These are phyloP conservation scores for Astreopora myriophthalma DNA, from an alignment of 64 coral and sea anemone genomes.

Conservation along the genomic window DNA sequence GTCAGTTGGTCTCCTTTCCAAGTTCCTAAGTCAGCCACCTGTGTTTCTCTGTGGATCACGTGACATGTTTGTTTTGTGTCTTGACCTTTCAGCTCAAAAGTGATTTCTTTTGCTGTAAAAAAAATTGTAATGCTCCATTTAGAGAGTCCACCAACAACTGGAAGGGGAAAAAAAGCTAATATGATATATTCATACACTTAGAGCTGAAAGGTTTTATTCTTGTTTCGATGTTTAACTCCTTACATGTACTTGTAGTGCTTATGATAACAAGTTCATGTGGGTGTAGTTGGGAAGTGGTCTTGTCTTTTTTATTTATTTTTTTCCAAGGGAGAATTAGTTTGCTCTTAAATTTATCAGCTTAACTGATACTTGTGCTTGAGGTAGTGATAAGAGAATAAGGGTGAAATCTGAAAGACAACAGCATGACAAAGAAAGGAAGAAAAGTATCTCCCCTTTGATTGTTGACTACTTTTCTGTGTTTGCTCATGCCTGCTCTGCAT, in stretches of 20 bases:
- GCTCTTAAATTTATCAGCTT: too few species aligned
- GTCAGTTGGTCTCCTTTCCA: constrained; percentile 40
- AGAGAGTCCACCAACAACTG: too few species aligned
- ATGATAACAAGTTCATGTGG: neutral
- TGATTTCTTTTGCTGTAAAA: neutral
- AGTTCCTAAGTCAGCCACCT: neutral
- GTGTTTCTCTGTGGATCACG: neutral
- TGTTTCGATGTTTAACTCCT: neutral
- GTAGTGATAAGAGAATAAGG: too few species aligned
- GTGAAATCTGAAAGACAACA: neutral
- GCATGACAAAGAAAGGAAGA: neutral
- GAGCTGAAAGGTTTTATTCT: neutral
- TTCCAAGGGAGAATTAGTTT: too few species aligned
- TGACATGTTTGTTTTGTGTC: constrained; percentile 24
- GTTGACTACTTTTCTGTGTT: neutral
- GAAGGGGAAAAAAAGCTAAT: neutral
- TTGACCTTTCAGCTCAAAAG: constrained; percentile 15
- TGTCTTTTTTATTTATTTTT: too few species aligned
- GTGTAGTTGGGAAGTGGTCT: too few species aligned
- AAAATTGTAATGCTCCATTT: too few species aligned
- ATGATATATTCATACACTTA: neutral
- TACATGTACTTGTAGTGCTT: too few species aligned
- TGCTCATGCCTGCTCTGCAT: neutral
- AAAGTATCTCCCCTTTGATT: neutral
- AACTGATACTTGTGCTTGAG: too few species aligned